A percentile compares a stretch with the other conserved stretches of the same genome.
These are phyloP conservation scores for Hydrochoerus hydrochaeris DNA, from an alignment of 2,113 vertebrate species.

Conservation along the genomic window DNA sequence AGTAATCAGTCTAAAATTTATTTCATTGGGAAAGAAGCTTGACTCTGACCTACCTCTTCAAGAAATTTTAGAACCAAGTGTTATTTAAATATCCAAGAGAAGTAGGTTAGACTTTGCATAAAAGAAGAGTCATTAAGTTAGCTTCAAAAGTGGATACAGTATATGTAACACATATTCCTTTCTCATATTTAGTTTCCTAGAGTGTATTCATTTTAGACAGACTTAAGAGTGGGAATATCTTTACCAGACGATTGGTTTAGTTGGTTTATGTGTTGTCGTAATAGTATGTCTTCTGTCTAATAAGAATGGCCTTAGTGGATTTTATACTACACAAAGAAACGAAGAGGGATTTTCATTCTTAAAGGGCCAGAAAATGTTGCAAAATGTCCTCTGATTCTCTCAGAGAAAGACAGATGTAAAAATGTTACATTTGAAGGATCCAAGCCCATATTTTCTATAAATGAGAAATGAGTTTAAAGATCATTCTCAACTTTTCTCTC, in stretches of 20 bases:
- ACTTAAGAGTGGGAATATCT: not conserved
- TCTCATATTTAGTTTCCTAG: not conserved
- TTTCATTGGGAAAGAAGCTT: not conserved
- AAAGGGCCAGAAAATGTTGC: not conserved
- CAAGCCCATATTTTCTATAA: not conserved
- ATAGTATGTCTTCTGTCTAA: not conserved
- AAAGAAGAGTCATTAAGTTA: not conserved
- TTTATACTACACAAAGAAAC: not conserved
- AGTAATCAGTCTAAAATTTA: slow-evolving; percentile 41
- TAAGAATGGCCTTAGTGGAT: not conserved
- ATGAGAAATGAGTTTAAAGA: not conserved
- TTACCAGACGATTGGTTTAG: not conserved
- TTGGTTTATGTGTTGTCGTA: not conserved
- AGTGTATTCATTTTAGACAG: not conserved
- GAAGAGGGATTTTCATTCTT: not conserved
- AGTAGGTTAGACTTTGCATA: not conserved
- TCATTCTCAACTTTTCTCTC: not conserved
- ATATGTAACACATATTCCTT: not conserved
- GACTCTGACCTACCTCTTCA: not conserved
- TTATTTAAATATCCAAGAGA: not conserved
- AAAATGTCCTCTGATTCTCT: not conserved
- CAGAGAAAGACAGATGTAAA: not conserved
- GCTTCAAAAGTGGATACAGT: not conserved
- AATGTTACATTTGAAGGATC: not conserved
- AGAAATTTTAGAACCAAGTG: slow-evolving; percentile 13